Base-by-base conservation (phyloP, 2,797 vertebrate species). In the Cichlasoma orientale region DNA sequence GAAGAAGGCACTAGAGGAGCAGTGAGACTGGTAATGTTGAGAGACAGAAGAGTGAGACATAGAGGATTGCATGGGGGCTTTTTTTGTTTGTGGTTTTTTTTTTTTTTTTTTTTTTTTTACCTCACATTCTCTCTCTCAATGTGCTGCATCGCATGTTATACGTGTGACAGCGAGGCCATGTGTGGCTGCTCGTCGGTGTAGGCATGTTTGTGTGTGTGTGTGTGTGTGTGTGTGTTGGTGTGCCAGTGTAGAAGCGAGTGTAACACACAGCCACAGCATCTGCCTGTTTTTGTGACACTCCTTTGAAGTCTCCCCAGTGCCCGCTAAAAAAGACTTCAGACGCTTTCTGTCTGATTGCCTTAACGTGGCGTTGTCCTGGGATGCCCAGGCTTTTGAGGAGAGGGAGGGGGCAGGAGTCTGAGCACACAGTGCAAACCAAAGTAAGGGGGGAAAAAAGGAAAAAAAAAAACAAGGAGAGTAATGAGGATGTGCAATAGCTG, bases 231-330 rank as follows among this genome's bases (percentile, higher is more conserved):
- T 23, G n/a, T 68, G 66, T 38, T 59, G 71, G 72, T 47, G 50
- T 71, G 84, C 59, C 74, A 72, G 72, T 55, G 71, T 56, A 41
- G 66, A 57, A 75, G 59, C 33, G 54, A 79, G 58, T 61, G 23
- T 72, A 75, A 84, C 75, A 75, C 83, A n/a, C 61, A 89, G 85
- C 87, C 85, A 75, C 82, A 84, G 88, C 89, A 92, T 92, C 92
- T 94, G 91, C 81, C 86, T 92, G 92, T 93, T 93, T 93, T 88
- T 89, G 83, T 90, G 91, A 93, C 87, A 84, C 59, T 75, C 79
- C 92, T 95, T 95, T 95, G 92, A 96, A 94, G 93, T 95, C 89
- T 90, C 89, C 89, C 88, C 82, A 87, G 88, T 89, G 88, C 78
- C 84, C 55, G 53, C 90, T 90, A 91, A 92, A 94, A 91, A 92